Evolutionary conservation across 2,113 vertebrate species (phyloP).

Genomic region (Cisticola juncidis): DNA sequence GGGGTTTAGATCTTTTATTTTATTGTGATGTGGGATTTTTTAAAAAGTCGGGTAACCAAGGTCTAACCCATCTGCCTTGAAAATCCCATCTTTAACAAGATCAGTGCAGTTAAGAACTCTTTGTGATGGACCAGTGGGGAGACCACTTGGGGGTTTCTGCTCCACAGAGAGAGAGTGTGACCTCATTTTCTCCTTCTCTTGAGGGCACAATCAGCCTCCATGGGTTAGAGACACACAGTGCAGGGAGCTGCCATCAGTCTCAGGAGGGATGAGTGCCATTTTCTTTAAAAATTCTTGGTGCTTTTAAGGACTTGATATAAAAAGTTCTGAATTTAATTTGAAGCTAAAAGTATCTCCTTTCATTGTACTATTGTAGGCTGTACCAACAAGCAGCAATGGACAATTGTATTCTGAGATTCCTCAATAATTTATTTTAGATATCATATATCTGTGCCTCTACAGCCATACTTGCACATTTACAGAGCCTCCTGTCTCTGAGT

Average conservation of each 20-base stretch:
- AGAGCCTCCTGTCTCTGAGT: background rate
- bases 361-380: background rate
- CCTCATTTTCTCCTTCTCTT: background rate
- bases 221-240: background rate
- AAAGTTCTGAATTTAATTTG: background rate
- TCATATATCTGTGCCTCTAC: background rate
- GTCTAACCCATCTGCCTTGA: background rate
- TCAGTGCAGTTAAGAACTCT: background rate
- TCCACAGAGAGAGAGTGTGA: background rate
- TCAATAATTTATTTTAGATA: background rate
- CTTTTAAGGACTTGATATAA: background rate
- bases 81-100: background rate
- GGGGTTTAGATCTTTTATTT: background rate
- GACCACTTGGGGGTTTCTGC: background rate
- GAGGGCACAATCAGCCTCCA: background rate
- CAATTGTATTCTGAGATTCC: background rate
- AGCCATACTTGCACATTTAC: background rate
- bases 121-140: background rate
- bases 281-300: background rate
- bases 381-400: background rate
- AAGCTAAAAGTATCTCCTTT: background rate
- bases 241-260: background rate
- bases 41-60: background rate
- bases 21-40: background rate
- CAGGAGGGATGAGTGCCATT: background rate